A percentile compares a stretch with the other conserved stretches of the same genome.
Evolutionary conservation across 2,888 invertebrate species (phyloP).

Genomic region (Clistopyga incitator): DNA sequence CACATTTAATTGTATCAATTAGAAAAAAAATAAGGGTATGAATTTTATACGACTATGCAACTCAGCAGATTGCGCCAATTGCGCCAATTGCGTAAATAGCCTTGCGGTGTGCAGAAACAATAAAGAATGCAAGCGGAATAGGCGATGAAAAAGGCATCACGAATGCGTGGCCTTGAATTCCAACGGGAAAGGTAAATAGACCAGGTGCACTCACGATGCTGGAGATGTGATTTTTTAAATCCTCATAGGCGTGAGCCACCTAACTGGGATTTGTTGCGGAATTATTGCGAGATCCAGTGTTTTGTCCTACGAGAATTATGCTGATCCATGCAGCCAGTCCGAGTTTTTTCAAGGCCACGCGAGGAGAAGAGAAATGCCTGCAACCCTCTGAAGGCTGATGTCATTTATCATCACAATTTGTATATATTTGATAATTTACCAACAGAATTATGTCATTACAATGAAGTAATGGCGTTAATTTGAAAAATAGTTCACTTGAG

Average conservation of each 20-base stretch:
- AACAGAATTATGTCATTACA: neutral
- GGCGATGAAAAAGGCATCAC: conserved; percentile 45
- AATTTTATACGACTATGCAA: too few relatives aligned
- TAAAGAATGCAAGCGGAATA: conserved; percentile 31
- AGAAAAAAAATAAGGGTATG: too few relatives aligned
- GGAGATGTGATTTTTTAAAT: neutral
- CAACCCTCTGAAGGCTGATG: conserved; percentile 9
- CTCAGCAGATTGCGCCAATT: conserved; percentile 24
- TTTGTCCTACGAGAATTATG: conserved; percentile 36
- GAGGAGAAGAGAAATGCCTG: neutral
- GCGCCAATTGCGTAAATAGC: conserved; percentile 24
- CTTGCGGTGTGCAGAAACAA: conserved; percentile 2
- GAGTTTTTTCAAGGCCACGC: conserved; percentile 19
- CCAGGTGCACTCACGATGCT: conserved; percentile 49
- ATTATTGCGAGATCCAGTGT: conserved; percentile 38
- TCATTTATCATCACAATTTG: neutral
- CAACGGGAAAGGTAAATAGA: conserved; percentile 64
- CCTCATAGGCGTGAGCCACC: conserved; percentile 16
- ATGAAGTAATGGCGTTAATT: too few relatives aligned
- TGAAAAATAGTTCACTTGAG: too few relatives aligned
- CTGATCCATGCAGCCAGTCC: conserved; percentile 24
- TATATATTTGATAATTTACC: neutral
- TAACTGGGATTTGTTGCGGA: conserved; percentile 42
- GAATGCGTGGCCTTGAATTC: conserved; percentile 55
- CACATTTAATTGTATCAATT: too few relatives aligned